Evolutionary conservation across 2,888 invertebrate species (phyloP).

Genomic region (Serrognathus titanus): DNA sequence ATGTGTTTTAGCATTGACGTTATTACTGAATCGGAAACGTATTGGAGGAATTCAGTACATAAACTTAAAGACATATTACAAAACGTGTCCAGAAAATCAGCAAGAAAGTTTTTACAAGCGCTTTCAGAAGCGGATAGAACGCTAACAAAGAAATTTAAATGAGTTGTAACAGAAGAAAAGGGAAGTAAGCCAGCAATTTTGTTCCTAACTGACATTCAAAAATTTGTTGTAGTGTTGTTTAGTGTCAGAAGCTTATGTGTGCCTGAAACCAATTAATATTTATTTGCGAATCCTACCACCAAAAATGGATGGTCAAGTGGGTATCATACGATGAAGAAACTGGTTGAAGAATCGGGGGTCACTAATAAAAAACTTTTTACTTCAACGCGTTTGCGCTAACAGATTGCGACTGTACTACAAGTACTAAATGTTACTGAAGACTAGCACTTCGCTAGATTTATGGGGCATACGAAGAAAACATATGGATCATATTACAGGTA

Average conservation of each 20-base stretch:
- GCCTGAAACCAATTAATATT: conserved; percentile 24
- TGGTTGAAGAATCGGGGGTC: conserved; percentile 21
- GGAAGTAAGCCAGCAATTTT: conserved; percentile 24
- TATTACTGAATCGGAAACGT: conserved; percentile 22
- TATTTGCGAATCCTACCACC: conserved; percentile 25
- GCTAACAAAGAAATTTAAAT: conserved; percentile 23
- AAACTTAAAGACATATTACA: conserved; percentile 11
- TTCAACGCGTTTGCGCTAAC: conserved; percentile 27
- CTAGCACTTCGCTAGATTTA: conserved; percentile 30
- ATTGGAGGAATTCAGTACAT: conserved; percentile 24
- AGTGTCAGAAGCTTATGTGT: conserved; percentile 17
- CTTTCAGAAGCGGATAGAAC: conserved; percentile 21
- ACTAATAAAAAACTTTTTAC: conserved; percentile 23
- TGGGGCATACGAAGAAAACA: conserved; percentile 31
- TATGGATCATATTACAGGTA: conserved; percentile 26
- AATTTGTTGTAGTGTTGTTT: conserved; percentile 18
- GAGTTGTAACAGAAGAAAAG: conserved; percentile 25
- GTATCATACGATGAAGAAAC: conserved; percentile 25
- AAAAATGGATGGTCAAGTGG: conserved; percentile 24
- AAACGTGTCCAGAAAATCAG: conserved; percentile 3
- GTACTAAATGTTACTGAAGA: conserved; percentile 23
- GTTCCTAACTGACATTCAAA: conserved; percentile 21
- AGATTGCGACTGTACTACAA: conserved; percentile 25
- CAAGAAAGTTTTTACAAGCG: conserved; percentile 19
- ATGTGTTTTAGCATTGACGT: conserved; percentile 14